Base-by-base conservation (phyloP, 1,140 invertebrate genomes). In the Leptinotarsa texana region DNA sequence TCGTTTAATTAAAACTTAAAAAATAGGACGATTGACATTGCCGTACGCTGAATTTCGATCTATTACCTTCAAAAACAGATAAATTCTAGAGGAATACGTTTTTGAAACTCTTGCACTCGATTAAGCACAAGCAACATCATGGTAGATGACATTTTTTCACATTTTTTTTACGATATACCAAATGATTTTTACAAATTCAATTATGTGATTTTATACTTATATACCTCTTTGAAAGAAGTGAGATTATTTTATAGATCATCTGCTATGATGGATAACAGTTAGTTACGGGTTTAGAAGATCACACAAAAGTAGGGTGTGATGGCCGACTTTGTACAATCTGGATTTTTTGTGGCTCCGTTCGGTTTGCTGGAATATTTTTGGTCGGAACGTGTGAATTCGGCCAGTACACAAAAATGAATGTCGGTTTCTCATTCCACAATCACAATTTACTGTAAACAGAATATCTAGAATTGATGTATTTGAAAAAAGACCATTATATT, bases 351-450 rank as follows among this genome's bases (percentile, higher is more conserved):
- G 33, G 33, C 33, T 42, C 8, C 51, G 17, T 57, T 57, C 15
- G 51, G 63, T 24, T 65, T 65, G 63, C 27, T 65, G 27, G 63
- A 33, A 8, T 8, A 33, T 8, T 33, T 33, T 33, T 33, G 27
- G 27, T 33, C 6, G 27, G 27, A 65, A 18, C 21, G 21, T 33
- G 63, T 22, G 27, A 65, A 21, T 15, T 18, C 5, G 13, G 21
- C 63, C 13, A 65, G 21, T 22, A 33, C 27, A 65, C 63, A 15
- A 5, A 57, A 65, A 69, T 78, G 73, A 80, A 80, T 80, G 74
- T 77, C 48, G 69, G 69, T 80, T 76, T 77, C 75, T 74, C 78
- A 81, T 81, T 81, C 80, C 80, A 81, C 77, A 77, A 76, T 75
- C 76, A 79, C 73, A 76, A 74, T 69, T 77, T 78, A 42, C 21